These are phyloP conservation scores for Hypotaenidia okinawae DNA, from an alignment of 2,797 vertebrate genomes.

Conservation along the genomic window DNA sequence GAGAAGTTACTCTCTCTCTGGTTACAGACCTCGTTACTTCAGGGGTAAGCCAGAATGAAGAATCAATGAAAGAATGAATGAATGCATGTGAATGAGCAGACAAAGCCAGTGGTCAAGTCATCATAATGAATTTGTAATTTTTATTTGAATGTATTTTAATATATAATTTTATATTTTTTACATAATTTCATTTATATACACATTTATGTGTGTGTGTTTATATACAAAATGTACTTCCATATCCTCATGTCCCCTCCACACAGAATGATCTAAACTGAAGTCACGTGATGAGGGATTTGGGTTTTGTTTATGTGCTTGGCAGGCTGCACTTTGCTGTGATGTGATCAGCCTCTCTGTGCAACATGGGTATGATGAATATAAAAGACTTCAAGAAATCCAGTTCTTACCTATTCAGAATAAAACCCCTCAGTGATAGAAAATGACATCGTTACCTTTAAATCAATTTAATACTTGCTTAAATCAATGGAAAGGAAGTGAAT, in stretches of 20 bases:
- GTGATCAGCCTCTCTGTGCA: background rate
- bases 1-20: background rate
- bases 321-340: background rate
- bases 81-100: background rate
- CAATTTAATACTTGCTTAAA: conserved; percentile 31
- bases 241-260: background rate
- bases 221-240: background rate
- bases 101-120: background rate
- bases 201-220: background rate
- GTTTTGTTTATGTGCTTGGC: background rate
- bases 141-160: background rate
- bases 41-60: background rate
- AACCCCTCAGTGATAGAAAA: background rate
- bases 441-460: conserved; percentile 23
- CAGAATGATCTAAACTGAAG: background rate
- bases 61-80: background rate
- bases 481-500: background rate
- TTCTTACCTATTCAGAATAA: conserved; percentile 2
- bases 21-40: background rate
- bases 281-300: background rate
- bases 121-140: background rate
- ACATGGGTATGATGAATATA: background rate
- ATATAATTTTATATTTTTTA: background rate
- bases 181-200: background rate
- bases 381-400: background rate